phyloP scores from a whole-genome alignment of 1,140 invertebrate genomes.

The Cotesia chilonis region DNA sequence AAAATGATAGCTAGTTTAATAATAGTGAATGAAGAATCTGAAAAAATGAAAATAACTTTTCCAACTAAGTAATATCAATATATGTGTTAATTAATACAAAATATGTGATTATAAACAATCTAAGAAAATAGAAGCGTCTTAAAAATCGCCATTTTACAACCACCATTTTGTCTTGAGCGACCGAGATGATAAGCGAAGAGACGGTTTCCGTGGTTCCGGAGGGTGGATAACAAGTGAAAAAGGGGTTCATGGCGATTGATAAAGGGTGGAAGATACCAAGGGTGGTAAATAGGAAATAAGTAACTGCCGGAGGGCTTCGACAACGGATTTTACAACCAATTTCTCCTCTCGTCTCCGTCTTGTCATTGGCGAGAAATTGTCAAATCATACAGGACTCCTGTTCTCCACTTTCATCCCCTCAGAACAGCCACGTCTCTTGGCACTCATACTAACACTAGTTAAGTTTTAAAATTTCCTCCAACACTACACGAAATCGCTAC shows the following conservation, averaged over 20 bases:
- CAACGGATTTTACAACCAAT: conserved; percentile 63
- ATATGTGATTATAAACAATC: too few species aligned
- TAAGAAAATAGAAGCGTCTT: too few species aligned
- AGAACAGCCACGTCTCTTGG: background rate
- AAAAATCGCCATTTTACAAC: conserved; percentile 44
- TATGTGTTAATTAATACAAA: too few species aligned
- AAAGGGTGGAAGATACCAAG: conserved; percentile 25
- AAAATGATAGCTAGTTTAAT: too few species aligned
- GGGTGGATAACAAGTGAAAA: conserved; percentile 31
- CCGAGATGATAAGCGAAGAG: conserved; percentile 47
- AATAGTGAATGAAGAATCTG: too few species aligned
- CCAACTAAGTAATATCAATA: too few species aligned
- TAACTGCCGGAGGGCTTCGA: conserved; percentile 58
- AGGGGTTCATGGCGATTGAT: conserved; percentile 21
- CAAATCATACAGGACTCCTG: conserved; percentile 49
- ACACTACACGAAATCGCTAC: background rate
- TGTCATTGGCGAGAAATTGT: conserved; percentile 63
- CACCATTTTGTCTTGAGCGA: conserved; percentile 59
- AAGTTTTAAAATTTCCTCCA: background rate
- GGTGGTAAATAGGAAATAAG: conserved; percentile 65
- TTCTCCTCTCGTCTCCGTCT: conserved; percentile 54
- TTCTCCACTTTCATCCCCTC: background rate
- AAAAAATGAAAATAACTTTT: too few species aligned
- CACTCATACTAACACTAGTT: background rate
- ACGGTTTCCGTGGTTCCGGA: conserved; percentile 42